Evolutionary conservation across 2,888 invertebrate species (phyloP).

Genomic region (Seladonia tumulorum): DNA sequence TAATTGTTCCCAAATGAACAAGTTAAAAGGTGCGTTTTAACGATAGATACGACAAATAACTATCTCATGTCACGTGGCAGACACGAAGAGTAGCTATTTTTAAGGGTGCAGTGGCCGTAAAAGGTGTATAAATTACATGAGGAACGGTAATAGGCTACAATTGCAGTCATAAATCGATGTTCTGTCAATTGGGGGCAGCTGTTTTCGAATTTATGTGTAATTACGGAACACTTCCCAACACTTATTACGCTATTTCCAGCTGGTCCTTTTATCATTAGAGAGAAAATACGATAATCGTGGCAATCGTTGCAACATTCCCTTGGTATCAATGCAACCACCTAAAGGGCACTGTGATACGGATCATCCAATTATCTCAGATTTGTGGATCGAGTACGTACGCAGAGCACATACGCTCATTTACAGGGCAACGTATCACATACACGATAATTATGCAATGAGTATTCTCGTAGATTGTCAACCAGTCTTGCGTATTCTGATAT

Average conservation of each 20-base stretch:
- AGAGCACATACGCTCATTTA: conserved; percentile 34
- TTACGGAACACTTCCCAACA: background rate
- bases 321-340: conserved; percentile 24
- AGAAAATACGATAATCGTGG: conserved; percentile 27
- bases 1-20: background rate
- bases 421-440: conserved; percentile 23
- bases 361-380: conserved; percentile 55
- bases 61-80: background rate
- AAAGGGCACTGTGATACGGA: conserved; percentile 42
- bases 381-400: conserved; percentile 29
- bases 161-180: background rate
- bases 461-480: conserved; percentile 26
- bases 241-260: background rate
- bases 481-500: conserved; percentile 11
- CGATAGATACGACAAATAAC: background rate
- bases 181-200: conserved; percentile 4
- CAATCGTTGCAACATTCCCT: conserved; percentile 10
- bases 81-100: background rate
- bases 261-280: conserved; percentile 14
- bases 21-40: background rate
- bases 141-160: background rate
- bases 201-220: conserved; percentile 11
- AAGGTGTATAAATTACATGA: background rate
- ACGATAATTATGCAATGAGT: conserved; percentile 41
- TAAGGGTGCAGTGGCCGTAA: background rate